Evolutionary conservation across 2,888 invertebrate species (phyloP).

Genomic region (Scaptomyza cyrtandrae): DNA sequence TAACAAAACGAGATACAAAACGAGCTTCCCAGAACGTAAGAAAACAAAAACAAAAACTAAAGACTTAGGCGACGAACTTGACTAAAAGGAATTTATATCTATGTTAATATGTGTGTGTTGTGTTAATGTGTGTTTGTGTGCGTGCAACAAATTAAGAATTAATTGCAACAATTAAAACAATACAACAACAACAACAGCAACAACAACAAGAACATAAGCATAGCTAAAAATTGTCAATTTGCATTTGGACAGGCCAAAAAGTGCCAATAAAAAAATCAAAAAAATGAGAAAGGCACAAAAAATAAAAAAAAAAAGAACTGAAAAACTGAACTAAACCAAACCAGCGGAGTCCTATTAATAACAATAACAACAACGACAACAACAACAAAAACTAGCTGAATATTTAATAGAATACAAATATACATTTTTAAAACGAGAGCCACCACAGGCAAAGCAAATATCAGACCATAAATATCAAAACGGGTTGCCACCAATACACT

Average conservation of each 20-base stretch:
- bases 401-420: conserved; percentile 64
- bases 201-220: conserved; percentile 16
- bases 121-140: conserved; percentile 15
- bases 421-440: conserved; percentile 47
- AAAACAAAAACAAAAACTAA: conserved; percentile 47
- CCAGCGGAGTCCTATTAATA: conserved; percentile 57
- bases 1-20: conserved; percentile 23
- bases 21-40: conserved; percentile 8
- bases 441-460: conserved; percentile 51
- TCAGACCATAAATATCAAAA: conserved; percentile 74
- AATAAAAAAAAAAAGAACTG: conserved; percentile 32
- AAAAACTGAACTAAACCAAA: conserved; percentile 18
- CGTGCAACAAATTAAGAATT: conserved; percentile 60
- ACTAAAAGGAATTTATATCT: conserved; percentile 13
- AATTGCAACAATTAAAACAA: conserved; percentile 64
- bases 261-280: conserved; percentile 48
- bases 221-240: conserved; percentile 34
- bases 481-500: conserved; percentile 66
- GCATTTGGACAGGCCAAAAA: conserved; percentile 38
- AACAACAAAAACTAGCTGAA: conserved; percentile 55
- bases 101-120: background rate
- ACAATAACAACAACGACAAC: conserved; percentile 44
- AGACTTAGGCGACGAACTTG: conserved; percentile 74
- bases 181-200: background rate
- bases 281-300: conserved; percentile 70